Percentiles rank a stretch among this genome's conserved stretches.
These are phyloP conservation scores for Bubo scandiacus DNA, from an alignment of 2,113 vertebrate genomes.

Conservation along the genomic window DNA sequence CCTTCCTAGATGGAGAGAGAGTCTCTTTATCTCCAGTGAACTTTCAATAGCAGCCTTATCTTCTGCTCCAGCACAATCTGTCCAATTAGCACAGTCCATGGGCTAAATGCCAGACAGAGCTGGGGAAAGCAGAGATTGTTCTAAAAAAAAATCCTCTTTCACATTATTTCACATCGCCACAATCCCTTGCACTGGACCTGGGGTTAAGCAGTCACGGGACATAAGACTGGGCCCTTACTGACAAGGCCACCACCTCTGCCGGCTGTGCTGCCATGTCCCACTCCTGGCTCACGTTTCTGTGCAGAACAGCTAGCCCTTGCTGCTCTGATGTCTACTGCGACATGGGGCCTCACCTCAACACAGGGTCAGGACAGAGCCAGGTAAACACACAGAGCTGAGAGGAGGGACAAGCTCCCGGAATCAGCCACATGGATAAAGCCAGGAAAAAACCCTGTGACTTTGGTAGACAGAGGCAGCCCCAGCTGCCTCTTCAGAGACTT, in stretches of 20 bases:
- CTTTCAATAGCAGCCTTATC: not conserved
- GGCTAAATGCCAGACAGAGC: not conserved
- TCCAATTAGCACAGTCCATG: not conserved
- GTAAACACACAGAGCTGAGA: not conserved
- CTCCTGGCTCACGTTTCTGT: not conserved
- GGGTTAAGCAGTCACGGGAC: not conserved
- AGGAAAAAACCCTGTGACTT: not conserved
- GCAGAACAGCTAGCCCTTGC: fast-evolving
- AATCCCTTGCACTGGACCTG: fast-evolving
- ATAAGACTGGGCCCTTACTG: fast-evolving
- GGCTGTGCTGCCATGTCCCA: fast-evolving
- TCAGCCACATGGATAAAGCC: not conserved
- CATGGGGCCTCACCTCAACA: fast-evolving
- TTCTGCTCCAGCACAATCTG: not conserved
- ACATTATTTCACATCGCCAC: not conserved
- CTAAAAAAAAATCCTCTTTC: not conserved
- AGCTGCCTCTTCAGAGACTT: not conserved
- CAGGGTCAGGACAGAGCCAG: not conserved
- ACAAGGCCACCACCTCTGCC: too few species aligned
- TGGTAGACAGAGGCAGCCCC: not conserved
- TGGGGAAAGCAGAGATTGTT: fast-evolving
- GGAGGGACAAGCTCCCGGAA: not conserved
- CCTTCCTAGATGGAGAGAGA: not conserved
- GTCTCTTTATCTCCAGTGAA: not conserved
- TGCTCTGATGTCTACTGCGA: not conserved